Conservation (phyloP, 2,113 vertebrate genomes). For the Ammodytes marinus region DNA sequence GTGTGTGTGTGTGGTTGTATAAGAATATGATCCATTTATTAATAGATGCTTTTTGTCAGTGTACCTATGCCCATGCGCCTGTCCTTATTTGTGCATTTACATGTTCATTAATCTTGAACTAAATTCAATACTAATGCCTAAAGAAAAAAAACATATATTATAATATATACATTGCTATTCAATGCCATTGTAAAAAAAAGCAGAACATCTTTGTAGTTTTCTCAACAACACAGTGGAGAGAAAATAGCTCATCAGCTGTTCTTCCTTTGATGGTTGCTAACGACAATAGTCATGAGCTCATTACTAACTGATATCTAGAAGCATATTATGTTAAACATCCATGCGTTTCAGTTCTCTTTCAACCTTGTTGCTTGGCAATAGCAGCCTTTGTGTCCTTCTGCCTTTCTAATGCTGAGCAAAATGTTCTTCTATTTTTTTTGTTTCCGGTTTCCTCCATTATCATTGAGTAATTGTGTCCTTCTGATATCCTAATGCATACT, state of each 20-base stretch:
- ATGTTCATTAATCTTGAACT: slow-evolving; percentile 56
- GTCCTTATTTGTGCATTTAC: slow-evolving; percentile 62
- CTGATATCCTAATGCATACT: background rate
- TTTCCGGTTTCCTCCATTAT: slow-evolving; percentile 38
- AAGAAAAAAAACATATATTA: slow-evolving; percentile 6
- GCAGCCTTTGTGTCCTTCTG: slow-evolving; percentile 39
- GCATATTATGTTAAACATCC: slow-evolving; percentile 47
- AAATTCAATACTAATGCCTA: slow-evolving; percentile 47
- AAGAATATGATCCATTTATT: slow-evolving; percentile 72
- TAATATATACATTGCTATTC: slow-evolving; percentile 30
- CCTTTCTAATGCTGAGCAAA: background rate
- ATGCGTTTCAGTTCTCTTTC: slow-evolving; percentile 19
- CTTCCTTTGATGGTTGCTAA: slow-evolving; percentile 36
- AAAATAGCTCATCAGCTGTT: slow-evolving; percentile 38
- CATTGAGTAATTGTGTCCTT: slow-evolving; percentile 20
- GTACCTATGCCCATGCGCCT: slow-evolving; percentile 48
- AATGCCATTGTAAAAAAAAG: slow-evolving; percentile 4
- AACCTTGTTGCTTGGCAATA: slow-evolving; percentile 53
- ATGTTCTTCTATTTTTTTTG: slow-evolving; percentile 32
- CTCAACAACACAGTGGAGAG: background rate
- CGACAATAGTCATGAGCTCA: slow-evolving; percentile 34
- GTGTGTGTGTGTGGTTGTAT: slow-evolving; percentile 44
- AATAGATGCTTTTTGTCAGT: slow-evolving; percentile 64
- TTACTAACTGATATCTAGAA: slow-evolving; percentile 32
- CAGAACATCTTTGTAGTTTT: background rate